These are phyloP conservation scores for Standfussiana lucernea DNA, from an alignment of 2,888 invertebrate species.

Conservation along the genomic window DNA sequence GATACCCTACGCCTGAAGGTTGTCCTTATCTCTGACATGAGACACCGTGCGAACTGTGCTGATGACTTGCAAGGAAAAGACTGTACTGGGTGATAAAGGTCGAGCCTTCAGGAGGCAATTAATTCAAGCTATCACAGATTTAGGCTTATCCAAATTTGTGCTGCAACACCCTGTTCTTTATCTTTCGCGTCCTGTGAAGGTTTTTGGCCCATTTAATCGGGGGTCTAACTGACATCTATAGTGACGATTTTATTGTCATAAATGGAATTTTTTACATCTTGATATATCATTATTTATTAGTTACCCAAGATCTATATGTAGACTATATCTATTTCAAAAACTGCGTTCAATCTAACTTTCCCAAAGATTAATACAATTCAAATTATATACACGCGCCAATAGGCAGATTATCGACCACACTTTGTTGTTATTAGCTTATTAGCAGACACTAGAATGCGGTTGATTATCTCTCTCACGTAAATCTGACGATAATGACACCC, in stretches of 20 bases:
- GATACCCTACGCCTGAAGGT: slow-evolving; percentile 40
- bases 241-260: neutral
- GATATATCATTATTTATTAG: neutral
- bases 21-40: slow-evolving; percentile 41
- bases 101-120: too few species aligned
- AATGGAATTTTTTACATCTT: neutral
- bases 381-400: too few species aligned
- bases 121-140: neutral
- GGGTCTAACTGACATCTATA: neutral
- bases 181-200: neutral
- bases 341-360: neutral
- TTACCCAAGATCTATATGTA: neutral
- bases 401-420: slow-evolving; percentile 8
- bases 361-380: neutral
- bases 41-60: slow-evolving; percentile 50
- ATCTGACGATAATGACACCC: neutral
- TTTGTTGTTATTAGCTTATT: slow-evolving; percentile 2
- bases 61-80: neutral
- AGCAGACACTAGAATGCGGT: neutral
- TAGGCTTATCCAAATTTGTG: neutral
- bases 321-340: neutral
- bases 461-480: slow-evolving; percentile 5
- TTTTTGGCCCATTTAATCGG: neutral
- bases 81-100: neutral
- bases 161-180: too few species aligned